A percentile compares a stretch with the other conserved stretches of the same genome.
Conservation (phyloP, 2,113 vertebrate genomes). For the Reinhardtius hippoglossoides region DNA sequence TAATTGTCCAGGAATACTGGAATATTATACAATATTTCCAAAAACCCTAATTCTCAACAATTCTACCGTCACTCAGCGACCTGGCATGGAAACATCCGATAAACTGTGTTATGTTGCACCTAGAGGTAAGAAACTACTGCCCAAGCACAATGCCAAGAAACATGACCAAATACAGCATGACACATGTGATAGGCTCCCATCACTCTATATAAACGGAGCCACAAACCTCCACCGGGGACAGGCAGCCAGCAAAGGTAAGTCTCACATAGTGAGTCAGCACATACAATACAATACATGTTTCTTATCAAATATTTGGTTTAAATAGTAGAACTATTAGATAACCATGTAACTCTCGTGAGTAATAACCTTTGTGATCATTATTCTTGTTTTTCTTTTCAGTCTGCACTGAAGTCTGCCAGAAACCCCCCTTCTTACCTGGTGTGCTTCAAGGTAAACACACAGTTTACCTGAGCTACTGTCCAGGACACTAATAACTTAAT, state of each 20-base stretch:
- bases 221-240: constrained; percentile 48
- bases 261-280: not conserved
- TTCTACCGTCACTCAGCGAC: constrained; percentile 4
- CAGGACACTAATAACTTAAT: not conserved
- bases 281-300: not conserved
- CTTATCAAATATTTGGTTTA: not conserved
- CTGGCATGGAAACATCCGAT: constrained; percentile 34
- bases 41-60: not conserved
- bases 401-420: constrained; percentile 48
- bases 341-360: not conserved
- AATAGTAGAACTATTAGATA: not conserved
- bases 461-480: not conserved
- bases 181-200: constrained; percentile 56
- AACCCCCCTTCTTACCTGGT: constrained; percentile 33
- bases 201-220: constrained; percentile 76
- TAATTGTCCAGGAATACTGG: not conserved
- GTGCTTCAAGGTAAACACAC: constrained; percentile 55
- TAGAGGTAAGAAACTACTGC: constrained; percentile 29
- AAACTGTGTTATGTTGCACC: constrained; percentile 49
- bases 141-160: constrained; percentile 35
- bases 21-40: not conserved
- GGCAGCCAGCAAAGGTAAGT: constrained; percentile 77
- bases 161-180: constrained; percentile 81
- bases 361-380: not conserved
- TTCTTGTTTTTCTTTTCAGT: constrained; percentile 24